Base-by-base conservation (phyloP, 2,797 vertebrate genomes). In the Chaetodon trifasciatus region DNA sequence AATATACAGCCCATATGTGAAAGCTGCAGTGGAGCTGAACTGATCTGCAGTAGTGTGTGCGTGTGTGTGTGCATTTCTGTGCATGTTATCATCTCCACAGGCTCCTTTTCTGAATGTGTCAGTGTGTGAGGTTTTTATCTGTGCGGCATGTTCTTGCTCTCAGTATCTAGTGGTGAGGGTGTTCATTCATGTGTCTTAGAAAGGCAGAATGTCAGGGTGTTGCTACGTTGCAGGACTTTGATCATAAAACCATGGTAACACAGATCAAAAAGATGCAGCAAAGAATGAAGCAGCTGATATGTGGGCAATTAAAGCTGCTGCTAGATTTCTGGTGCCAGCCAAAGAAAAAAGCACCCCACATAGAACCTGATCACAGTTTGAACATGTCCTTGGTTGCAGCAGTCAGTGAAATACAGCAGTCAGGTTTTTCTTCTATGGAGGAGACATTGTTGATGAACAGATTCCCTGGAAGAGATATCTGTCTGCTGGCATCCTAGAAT, bases 191-290 rank as follows among this genome's bases (percentile, higher is more conserved):
- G 50, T 47, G 82, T 66, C 50, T 40, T 15, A 5, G 75, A 46
- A 60, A 71, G 72, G 68, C 67, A 46, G 81, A 49, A 39, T 77
- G 68, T 86, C 78, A 66, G 75, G 0, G 60, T 44, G 73, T 50
- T 24, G 65, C 72, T 67, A 61, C 75, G 46, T 40, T 11, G 82
- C 53, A 37, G 35, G 64, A 84, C 82, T 90, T 90, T 90, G 89
- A 91, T 92, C 81, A 64, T 70, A 89, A 94, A 91, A 94, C 92
- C 93, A 93, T 94, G 91, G 93, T 57, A 93, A 95, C 89, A 10
- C 28, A 58, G 80, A 88, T 89, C 60, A 83, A 65, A 87, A 82
- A 56, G 64, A 72, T 11, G 3, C 75, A 68, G 76, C 35, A 32
- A 21, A 58, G 76, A 68, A 55, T 12, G 80, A 78, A 89, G 85